Evolutionary conservation across 2,113 vertebrate genomes (phyloP).

Genomic region (Saccopteryx leptura): DNA sequence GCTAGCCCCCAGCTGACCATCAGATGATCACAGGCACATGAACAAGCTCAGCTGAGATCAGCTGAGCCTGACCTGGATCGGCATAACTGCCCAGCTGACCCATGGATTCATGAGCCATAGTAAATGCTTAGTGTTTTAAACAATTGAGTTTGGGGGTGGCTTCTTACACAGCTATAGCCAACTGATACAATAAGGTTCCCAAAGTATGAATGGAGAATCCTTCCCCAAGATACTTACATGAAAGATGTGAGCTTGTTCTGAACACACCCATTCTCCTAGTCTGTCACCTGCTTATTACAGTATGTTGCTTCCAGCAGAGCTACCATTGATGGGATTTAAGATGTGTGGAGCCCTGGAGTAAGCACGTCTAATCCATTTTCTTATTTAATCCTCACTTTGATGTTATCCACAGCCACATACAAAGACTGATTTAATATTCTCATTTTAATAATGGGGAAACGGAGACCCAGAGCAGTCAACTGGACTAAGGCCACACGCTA

Average conservation of each 20-base stretch:
- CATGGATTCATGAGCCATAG: not conserved
- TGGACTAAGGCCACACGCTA: not conserved
- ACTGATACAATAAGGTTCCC: not conserved
- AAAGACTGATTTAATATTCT: constrained; percentile 19
- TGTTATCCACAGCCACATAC: not conserved
- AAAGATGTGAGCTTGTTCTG: not conserved
- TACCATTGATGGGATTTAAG: not conserved
- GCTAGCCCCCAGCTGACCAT: not conserved
- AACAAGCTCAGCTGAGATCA: not conserved
- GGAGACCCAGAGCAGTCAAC: not conserved
- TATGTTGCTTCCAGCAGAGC: not conserved
- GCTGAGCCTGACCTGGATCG: not conserved
- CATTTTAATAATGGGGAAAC: constrained; percentile 7
- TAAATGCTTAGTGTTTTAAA: constrained; percentile 39
- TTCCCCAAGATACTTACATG: not conserved
- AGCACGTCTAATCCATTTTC: not conserved
- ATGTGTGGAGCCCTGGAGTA: not conserved
- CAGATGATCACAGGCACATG: not conserved
- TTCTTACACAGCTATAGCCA: constrained; percentile 20
- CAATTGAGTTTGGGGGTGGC: not conserved
- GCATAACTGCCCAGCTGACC: not conserved
- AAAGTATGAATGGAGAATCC: not conserved
- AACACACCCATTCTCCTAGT: not conserved
- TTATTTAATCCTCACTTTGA: not conserved
- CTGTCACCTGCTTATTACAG: constrained; percentile 2